Conservation (phyloP, 1,140 invertebrate species). For the Macrobrachium rosenbergii region DNA sequence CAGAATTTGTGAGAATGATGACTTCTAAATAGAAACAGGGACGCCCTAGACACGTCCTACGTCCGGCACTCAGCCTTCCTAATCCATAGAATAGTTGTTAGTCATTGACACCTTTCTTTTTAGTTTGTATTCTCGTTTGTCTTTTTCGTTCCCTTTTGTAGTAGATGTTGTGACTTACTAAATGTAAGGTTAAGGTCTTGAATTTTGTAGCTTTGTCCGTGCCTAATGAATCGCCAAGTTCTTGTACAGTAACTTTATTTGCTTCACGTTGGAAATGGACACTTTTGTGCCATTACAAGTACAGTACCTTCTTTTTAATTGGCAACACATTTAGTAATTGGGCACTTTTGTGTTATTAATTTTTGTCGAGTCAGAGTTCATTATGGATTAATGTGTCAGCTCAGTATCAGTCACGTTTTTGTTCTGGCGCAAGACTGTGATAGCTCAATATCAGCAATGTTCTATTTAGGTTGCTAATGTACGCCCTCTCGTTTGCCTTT, state of each 20-base stretch:
- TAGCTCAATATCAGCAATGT: neutral
- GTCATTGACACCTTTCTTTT: conserved; percentile 20
- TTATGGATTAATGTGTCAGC: too few species aligned
- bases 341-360: too few species aligned
- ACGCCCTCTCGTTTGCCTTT: conserved; percentile 29
- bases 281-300: too few species aligned
- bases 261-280: too few species aligned
- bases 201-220: too few species aligned
- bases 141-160: conserved; percentile 2
- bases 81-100: conserved; percentile 53
- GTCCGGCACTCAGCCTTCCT: conserved; percentile 51
- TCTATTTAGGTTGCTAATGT: neutral
- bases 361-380: too few species aligned
- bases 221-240: too few species aligned
- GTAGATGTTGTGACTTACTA: too few species aligned
- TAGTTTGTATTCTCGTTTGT: neutral
- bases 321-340: too few species aligned
- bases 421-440: neutral
- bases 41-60: conserved; percentile 26
- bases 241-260: too few species aligned
- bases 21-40: conserved; percentile 51
- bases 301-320: too few species aligned
- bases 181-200: neutral
- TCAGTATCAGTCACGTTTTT: neutral
- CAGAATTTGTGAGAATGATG: conserved; percentile 63